Conservation (phyloP, 1,140 invertebrate species). For the Drosophila jambulina region DNA sequence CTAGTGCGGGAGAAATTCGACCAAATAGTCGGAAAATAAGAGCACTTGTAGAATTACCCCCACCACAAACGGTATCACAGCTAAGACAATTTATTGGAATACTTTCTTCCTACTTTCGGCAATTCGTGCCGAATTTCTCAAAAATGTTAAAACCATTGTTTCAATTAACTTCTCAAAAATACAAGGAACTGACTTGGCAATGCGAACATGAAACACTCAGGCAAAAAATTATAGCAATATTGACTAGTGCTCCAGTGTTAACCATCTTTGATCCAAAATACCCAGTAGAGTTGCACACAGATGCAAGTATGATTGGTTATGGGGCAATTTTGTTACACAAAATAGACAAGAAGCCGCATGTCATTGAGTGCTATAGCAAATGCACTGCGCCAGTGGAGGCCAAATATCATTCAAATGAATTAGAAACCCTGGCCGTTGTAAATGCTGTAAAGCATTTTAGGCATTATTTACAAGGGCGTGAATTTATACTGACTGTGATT, state of each 20-base stretch:
- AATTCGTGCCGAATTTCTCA: too few species aligned
- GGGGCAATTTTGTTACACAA: slow-evolving; percentile 18
- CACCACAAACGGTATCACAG: too few species aligned
- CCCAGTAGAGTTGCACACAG: slow-evolving; percentile 6
- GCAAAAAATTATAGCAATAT: not conserved
- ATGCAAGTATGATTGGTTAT: slow-evolving; percentile 17
- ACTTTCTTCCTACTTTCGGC: too few species aligned
- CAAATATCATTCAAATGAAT: slow-evolving; percentile 32
- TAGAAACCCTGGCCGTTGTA: slow-evolving; percentile 15
- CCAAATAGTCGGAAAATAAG: too few species aligned
- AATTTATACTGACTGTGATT: slow-evolving; percentile 22
- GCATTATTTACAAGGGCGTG: slow-evolving; percentile 32
- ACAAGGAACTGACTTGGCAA: not conserved
- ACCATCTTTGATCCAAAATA: too few species aligned
- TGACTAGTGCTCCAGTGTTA: too few species aligned
- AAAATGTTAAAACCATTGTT: too few species aligned
- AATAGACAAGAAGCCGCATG: slow-evolving; percentile 13
- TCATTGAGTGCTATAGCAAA: slow-evolving; percentile 21
- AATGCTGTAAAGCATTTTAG: slow-evolving; percentile 25
- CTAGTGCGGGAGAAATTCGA: too few species aligned
- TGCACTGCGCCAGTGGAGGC: slow-evolving; percentile 18
- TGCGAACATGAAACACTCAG: not conserved
- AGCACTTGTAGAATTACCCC: too few species aligned
- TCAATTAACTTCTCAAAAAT: not conserved
- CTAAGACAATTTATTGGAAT: too few species aligned